Evolutionary conservation across 1,140 invertebrate species (phyloP).

Genomic region (Bactericera cockerelli): DNA sequence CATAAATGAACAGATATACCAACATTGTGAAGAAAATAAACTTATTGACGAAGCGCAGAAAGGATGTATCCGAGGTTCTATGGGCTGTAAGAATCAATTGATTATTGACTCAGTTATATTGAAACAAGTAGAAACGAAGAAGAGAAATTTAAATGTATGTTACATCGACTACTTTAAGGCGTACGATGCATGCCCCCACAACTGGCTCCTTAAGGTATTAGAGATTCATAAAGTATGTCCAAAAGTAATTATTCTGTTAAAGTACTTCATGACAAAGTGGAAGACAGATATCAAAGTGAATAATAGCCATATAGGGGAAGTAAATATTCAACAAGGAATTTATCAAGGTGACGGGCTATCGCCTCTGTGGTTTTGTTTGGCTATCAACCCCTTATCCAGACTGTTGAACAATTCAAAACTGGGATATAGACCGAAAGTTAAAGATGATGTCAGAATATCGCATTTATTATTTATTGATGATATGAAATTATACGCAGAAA

Average conservation of each 20-base stretch:
- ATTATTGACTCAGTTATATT: background rate
- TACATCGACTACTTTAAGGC: background rate
- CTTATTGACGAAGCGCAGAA: background rate
- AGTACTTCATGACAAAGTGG: background rate
- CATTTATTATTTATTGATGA: background rate
- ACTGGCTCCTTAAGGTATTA: slow-evolving; percentile 18
- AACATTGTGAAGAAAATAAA: background rate
- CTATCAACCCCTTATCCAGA: background rate
- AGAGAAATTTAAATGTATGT: background rate
- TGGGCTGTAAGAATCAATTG: background rate
- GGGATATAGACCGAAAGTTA: background rate
- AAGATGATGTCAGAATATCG: background rate
- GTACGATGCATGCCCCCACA: background rate
- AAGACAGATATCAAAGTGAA: background rate
- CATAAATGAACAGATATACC: background rate
- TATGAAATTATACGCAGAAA: background rate
- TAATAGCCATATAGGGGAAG: background rate
- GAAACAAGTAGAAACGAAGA: background rate
- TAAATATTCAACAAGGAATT: background rate
- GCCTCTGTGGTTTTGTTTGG: background rate
- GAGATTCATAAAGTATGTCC: slow-evolving; percentile 15
- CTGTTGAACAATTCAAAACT: background rate
- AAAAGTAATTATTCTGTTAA: background rate
- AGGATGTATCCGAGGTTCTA: background rate
- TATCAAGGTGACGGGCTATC: background rate